These are phyloP conservation scores for Trigoniulus corallinus DNA, from an alignment of 1,140 invertebrate species.

Conservation along the genomic window DNA sequence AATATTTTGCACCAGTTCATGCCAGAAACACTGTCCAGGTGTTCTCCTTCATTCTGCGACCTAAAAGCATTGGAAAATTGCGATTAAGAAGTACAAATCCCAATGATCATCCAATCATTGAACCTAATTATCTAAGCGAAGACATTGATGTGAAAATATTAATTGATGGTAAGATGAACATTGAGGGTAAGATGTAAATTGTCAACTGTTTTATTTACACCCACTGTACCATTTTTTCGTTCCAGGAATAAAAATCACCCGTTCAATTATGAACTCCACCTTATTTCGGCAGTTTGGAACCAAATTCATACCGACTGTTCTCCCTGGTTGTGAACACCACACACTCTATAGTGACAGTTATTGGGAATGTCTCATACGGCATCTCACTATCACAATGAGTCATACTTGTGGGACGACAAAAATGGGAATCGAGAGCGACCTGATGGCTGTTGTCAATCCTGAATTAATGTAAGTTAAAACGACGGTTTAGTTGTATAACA, in stretches of 20 bases:
- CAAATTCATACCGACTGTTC: not conserved
- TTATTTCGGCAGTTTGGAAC: too few relatives aligned
- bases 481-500: too few relatives aligned
- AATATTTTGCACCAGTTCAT: too few relatives aligned
- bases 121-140: not conserved
- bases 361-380: constrained; percentile 38
- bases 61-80: not conserved
- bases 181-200: too few relatives aligned
- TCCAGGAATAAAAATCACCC: too few relatives aligned
- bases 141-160: not conserved
- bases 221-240: too few relatives aligned
- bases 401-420: constrained; percentile 67
- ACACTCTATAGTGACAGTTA: not conserved
- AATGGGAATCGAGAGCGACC: constrained; percentile 53
- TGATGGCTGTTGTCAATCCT: constrained; percentile 48
- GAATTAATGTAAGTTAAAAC: too few relatives aligned
- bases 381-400: constrained; percentile 60
- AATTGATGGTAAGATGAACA: not conserved
- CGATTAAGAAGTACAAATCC: not conserved
- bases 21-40: too few relatives aligned
- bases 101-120: not conserved
- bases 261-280: too few relatives aligned
- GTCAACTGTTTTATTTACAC: too few relatives aligned
- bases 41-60: too few relatives aligned
- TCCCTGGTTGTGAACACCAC: not conserved